Conservation (phyloP, 2,888 invertebrate species). For the Gerris lacustris region DNA sequence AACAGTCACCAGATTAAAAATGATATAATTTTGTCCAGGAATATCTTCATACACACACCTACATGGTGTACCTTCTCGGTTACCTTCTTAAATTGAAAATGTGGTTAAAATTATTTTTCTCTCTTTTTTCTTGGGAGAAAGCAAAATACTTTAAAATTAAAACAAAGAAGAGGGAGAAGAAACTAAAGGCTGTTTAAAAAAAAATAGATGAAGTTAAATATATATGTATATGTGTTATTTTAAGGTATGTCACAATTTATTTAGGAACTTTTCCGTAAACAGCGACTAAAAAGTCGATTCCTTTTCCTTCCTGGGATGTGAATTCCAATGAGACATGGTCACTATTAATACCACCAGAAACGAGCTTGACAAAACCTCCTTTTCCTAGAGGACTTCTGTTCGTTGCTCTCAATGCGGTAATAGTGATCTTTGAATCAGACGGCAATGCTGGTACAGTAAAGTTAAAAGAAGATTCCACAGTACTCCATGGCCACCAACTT, state of each 20-base stretch:
- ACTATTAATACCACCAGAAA: background rate
- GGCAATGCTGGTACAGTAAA: background rate
- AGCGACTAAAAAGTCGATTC: background rate
- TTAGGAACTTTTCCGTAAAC: background rate
- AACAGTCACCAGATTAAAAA: too few species aligned
- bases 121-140: too few species aligned
- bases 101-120: too few species aligned
- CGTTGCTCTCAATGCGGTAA: background rate
- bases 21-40: too few species aligned
- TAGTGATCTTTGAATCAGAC: background rate
- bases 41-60: too few species aligned
- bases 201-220: too few species aligned
- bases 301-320: background rate
- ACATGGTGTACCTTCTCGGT: too few species aligned
- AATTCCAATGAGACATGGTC: background rate
- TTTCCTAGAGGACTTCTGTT: background rate
- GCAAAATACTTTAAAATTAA: too few species aligned
- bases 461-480: background rate
- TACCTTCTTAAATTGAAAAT: too few species aligned
- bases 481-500: background rate
- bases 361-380: background rate
- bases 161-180: too few species aligned
- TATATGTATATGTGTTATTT: too few species aligned
- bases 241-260: background rate
- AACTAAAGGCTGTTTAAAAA: too few species aligned